These are phyloP conservation scores for Bettongia penicillata DNA, from an alignment of 2,113 vertebrate species.

Conservation along the genomic window DNA sequence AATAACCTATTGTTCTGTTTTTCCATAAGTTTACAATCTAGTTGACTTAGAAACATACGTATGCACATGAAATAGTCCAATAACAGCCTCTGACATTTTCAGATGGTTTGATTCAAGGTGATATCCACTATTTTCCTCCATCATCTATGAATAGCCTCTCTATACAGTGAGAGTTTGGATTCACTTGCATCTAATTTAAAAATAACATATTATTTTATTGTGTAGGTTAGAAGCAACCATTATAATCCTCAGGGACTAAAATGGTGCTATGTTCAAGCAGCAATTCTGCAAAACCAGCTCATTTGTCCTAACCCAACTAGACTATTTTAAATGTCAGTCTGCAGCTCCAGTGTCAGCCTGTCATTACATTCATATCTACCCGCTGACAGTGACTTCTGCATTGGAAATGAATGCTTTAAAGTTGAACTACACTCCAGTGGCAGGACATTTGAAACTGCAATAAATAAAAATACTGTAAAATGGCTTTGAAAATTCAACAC, in stretches of 20 bases:
- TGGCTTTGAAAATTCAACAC: conserved; percentile 14
- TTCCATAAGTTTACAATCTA: background rate
- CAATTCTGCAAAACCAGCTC: conserved; percentile 60
- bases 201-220: conserved; percentile 6
- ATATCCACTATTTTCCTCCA: background rate
- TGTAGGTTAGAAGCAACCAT: background rate
- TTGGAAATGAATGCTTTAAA: conserved; percentile 53
- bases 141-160: background rate
- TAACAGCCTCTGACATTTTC: background rate
- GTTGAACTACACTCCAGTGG: background rate
- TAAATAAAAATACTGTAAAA: conserved; percentile 38
- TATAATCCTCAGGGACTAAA: background rate
- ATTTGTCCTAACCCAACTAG: conserved; percentile 63
- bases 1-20: background rate
- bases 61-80: background rate
- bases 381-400: conserved; percentile 51
- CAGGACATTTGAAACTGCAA: conserved; percentile 53
- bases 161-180: background rate
- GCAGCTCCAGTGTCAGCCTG: conserved; percentile 58
- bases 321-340: conserved; percentile 68
- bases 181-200: background rate
- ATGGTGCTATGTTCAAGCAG: conserved; percentile 53
- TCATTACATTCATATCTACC: conserved; percentile 68
- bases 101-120: background rate
- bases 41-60: background rate